These are phyloP conservation scores for Dolichotis patagonum DNA, from an alignment of 2,113 vertebrate genomes.

Conservation along the genomic window DNA sequence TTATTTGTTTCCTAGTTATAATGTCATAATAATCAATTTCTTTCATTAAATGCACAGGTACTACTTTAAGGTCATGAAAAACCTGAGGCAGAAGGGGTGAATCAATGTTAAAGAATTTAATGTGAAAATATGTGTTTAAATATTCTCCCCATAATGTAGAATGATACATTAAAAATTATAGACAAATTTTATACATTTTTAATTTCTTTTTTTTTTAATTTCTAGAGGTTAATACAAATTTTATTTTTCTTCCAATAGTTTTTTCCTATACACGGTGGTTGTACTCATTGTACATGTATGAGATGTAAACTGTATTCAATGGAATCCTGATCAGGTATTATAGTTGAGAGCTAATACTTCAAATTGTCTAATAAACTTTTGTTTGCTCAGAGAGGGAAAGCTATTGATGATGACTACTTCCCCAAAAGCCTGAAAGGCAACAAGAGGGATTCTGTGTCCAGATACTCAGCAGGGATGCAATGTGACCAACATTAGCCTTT, in stretches of 20 bases:
- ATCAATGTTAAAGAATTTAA: not conserved
- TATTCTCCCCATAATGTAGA: not conserved
- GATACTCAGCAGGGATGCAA: not conserved
- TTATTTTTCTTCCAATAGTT: not conserved
- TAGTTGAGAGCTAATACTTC: not conserved
- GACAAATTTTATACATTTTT: not conserved
- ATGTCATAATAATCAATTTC: not conserved
- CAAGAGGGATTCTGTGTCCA: not conserved
- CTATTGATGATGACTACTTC: not conserved
- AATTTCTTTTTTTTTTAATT: not conserved
- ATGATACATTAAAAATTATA: conserved; percentile 19
- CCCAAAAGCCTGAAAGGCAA: not conserved
- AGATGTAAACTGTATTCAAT: not conserved
- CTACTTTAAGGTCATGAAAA: conserved; percentile 16
- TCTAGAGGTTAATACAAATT: not conserved
- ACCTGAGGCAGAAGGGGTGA: not conserved
- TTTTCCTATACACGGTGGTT: not conserved
- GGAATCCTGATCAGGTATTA: not conserved
- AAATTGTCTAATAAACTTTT: not conserved
- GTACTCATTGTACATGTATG: not conserved
- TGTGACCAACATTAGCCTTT: not conserved
- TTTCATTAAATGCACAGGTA: conserved; percentile 25
- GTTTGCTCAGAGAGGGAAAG: not conserved
- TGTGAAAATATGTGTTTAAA: conserved; percentile 36
- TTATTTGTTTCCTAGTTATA: conserved; percentile 21